Conservation (phyloP, 2,888 invertebrate species). For the Epicampocera succincta region DNA sequence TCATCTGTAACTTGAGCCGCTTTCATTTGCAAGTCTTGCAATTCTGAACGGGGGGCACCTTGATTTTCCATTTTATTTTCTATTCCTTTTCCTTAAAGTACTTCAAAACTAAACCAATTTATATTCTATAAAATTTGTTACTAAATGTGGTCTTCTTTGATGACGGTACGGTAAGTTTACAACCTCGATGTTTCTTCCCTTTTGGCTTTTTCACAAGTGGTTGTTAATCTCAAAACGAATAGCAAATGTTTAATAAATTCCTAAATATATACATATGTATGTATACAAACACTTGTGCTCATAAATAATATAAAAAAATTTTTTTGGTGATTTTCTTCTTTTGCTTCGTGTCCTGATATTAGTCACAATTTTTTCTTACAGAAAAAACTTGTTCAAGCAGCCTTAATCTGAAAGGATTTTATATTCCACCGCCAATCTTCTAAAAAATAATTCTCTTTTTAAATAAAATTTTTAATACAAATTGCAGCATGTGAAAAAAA, state of each 20-base stretch:
- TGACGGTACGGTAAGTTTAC: constrained; percentile 19
- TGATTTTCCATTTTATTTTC: constrained; percentile 74
- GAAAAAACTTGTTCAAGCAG: no score
- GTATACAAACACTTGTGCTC: neutral
- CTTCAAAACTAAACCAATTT: neutral
- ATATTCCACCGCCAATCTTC: neutral
- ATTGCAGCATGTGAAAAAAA: neutral
- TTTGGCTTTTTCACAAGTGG: constrained; percentile 53
- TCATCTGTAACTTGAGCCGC: constrained; percentile 77
- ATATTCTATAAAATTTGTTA: constrained; percentile 12
- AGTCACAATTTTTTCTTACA: neutral
- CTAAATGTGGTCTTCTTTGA: constrained; percentile 6
- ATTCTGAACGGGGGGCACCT: constrained; percentile 76
- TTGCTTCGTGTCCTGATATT: constrained; percentile 4
- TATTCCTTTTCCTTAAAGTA: neutral
- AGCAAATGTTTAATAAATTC: constrained; percentile 43
- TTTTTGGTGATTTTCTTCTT: constrained; percentile 5
- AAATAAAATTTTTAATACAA: constrained; percentile 8
- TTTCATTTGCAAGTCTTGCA: constrained; percentile 77
- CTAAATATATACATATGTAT: constrained; percentile 11
- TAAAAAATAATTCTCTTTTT: neutral
- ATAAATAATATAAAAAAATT: neutral
- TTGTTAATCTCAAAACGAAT: constrained; percentile 48
- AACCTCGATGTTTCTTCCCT: constrained; percentile 10
- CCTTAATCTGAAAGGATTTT: no score